A percentile compares a stretch with the other conserved stretches of the same genome.
Evolutionary conservation across 2,797 vertebrate genomes (phyloP).

Genomic region (Varecia variegata): DNA sequence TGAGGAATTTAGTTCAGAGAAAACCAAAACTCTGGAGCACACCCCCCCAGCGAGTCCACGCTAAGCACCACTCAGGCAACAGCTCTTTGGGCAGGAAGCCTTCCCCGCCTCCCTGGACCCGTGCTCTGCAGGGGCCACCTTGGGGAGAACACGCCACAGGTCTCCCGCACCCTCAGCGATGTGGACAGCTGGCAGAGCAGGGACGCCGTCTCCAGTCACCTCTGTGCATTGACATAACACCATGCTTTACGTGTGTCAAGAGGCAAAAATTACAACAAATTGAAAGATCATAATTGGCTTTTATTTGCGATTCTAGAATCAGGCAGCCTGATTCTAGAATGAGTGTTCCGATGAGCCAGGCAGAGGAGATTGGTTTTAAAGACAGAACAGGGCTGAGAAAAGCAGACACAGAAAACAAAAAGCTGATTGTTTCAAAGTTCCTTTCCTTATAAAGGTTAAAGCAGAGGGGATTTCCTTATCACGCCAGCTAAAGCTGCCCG

Average conservation of each 20-base stretch:
- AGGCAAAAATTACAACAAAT: background rate
- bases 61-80: background rate
- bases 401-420: background rate
- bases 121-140: background rate
- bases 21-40: background rate
- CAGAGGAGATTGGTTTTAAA: background rate
- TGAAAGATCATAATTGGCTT: background rate
- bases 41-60: accelerated
- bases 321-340: background rate
- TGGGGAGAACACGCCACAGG: background rate
- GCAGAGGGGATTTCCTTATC: background rate
- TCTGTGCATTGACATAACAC: background rate
- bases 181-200: no score
- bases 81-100: background rate
- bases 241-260: background rate
- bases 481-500: background rate
- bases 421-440: background rate
- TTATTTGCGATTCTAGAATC: background rate
- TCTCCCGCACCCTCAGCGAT: background rate
- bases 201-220: background rate
- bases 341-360: background rate
- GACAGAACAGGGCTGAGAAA: background rate
- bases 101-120: background rate
- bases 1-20: background rate
- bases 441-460: background rate